Evolutionary conservation across 92 coral and sea anemone species (phyloP).

Genomic region (Virgularia gustaviana): DNA sequence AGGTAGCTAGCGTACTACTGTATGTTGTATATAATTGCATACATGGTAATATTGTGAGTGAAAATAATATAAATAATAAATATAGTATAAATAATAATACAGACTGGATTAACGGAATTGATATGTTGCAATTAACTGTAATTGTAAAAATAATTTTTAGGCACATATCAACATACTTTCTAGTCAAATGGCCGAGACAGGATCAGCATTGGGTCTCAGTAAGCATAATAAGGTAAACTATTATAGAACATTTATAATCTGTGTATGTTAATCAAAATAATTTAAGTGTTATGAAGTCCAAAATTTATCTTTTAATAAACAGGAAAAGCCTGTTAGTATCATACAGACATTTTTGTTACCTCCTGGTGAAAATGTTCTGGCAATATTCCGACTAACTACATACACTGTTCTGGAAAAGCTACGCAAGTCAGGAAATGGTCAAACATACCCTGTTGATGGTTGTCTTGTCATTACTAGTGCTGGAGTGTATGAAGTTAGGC

Average conservation of each 20-base stretch:
- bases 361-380: conserved; percentile 70
- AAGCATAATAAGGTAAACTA: conserved; percentile 54
- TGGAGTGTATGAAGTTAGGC: conserved; percentile 77
- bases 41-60: too few relatives aligned
- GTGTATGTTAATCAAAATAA: too few relatives aligned
- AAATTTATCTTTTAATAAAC: not conserved
- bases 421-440: conserved; percentile 1
- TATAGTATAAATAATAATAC: too few relatives aligned
- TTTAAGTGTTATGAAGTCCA: too few relatives aligned
- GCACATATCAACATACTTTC: conserved; percentile 68
- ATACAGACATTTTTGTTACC: conserved; percentile 78
- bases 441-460: conserved; percentile 69
- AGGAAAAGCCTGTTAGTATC: conserved; percentile 67
- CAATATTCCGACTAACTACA: conserved; percentile 64
- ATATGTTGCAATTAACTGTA: too few relatives aligned
- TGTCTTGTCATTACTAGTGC: conserved; percentile 75
- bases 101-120: too few relatives aligned
- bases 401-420: conserved; percentile 46
- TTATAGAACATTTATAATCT: too few relatives aligned
- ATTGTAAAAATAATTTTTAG: too few relatives aligned
- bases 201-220: conserved; percentile 57
- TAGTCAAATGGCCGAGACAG: conserved; percentile 94
- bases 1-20: conserved; percentile 27
- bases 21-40: too few relatives aligned
- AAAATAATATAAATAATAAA: too few relatives aligned